A percentile compares a stretch with the other conserved stretches of the same genome.
These are phyloP conservation scores for Eurystomus gularis DNA, from an alignment of 2,113 vertebrate genomes.

Conservation along the genomic window DNA sequence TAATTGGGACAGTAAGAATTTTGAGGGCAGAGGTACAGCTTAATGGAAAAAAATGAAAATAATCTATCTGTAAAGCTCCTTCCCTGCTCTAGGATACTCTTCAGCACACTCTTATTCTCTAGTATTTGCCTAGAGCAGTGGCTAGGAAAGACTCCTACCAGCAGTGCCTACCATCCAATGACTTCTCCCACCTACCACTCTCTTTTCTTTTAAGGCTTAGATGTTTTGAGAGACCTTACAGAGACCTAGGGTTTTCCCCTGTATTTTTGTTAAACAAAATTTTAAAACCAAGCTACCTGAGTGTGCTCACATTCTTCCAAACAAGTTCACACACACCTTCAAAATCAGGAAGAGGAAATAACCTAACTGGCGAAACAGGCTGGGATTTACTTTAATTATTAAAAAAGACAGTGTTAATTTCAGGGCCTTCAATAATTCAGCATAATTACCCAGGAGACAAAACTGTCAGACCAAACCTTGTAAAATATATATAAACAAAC, in stretches of 20 bases:
- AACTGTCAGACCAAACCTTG: neutral
- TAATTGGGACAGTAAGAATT: neutral
- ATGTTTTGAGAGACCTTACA: neutral
- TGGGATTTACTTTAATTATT: conserved; percentile 41
- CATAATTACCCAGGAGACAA: conserved; percentile 50
- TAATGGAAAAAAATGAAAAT: neutral
- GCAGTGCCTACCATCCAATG: neutral
- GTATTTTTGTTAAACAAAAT: conserved; percentile 37
- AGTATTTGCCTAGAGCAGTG: neutral
- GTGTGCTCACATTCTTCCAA: neutral
- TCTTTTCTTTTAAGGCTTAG: neutral
- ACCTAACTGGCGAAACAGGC: conserved; percentile 21
- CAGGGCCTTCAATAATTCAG: conserved; percentile 52
- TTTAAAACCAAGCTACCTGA: neutral
- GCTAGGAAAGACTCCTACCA: neutral
- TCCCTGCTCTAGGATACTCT: neutral
- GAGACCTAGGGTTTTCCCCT: neutral
- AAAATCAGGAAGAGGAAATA: conserved; percentile 28
- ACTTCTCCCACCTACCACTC: neutral
- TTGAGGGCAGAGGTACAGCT: neutral
- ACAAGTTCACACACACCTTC: conserved; percentile 4
- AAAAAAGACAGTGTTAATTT: conserved; percentile 22
- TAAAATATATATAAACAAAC: conserved; percentile 27
- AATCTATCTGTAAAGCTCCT: neutral
- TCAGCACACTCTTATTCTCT: neutral